Evolutionary conservation across 2,888 invertebrate species (phyloP).

Genomic region (Chalcis sispes): DNA sequence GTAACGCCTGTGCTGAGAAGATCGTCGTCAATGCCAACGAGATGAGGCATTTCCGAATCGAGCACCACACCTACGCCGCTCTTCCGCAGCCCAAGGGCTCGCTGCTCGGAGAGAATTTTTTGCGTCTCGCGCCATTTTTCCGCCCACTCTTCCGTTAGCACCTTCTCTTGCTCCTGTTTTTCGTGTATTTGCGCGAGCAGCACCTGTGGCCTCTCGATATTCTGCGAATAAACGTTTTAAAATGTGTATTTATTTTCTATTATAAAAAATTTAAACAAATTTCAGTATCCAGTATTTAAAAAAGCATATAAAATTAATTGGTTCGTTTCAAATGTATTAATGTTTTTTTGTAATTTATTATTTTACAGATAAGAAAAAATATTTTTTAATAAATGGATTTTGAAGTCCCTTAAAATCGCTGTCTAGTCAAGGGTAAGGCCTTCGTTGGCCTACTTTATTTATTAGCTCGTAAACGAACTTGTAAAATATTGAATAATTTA

Average conservation of each 20-base stretch:
- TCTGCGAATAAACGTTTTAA: conserved; percentile 63
- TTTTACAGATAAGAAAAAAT: no score
- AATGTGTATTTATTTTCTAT: not conserved
- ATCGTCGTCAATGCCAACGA: conserved; percentile 94
- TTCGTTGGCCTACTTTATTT: no score
- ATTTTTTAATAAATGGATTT: no score
- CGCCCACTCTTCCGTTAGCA: conserved; percentile 93
- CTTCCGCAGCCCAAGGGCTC: conserved; percentile 90
- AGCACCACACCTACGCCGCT: conserved; percentile 92
- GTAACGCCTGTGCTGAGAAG: conserved; percentile 93
- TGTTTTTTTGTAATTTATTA: no score
- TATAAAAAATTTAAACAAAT: not conserved
- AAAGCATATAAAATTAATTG: no score
- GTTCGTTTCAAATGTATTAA: no score
- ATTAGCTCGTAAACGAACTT: no score
- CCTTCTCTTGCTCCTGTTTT: conserved; percentile 93
- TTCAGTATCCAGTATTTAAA: no score
- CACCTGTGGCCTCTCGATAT: conserved; percentile 80
- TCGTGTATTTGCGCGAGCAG: conserved; percentile 88
- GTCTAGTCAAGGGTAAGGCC: no score
- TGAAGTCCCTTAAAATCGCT: no score
- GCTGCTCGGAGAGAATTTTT: conserved; percentile 91
- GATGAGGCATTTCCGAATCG: conserved; percentile 93
- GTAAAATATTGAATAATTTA: no score
- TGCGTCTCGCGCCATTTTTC: conserved; percentile 96